A percentile compares a stretch with the other conserved stretches of the same genome.
These are phyloP conservation scores for Norana najaformis DNA, from an alignment of 2,888 invertebrate genomes.

Conservation along the genomic window DNA sequence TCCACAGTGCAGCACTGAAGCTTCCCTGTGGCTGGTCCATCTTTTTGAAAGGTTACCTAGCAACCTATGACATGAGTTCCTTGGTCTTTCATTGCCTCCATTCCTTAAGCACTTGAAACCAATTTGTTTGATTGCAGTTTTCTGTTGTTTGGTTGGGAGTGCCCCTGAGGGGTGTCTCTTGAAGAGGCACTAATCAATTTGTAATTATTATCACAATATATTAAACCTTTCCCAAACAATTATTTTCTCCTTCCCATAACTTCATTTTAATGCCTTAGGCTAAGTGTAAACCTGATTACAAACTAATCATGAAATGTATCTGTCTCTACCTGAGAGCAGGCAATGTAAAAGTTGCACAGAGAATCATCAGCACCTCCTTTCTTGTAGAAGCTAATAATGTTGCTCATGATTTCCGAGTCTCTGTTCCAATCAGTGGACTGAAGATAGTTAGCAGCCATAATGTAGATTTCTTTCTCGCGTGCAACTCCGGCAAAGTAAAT, in stretches of 20 bases:
- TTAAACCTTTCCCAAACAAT: neutral
- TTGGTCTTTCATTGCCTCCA: too few relatives aligned
- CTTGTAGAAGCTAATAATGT: constrained; percentile 91
- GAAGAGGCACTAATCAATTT: too few relatives aligned
- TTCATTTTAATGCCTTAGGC: neutral
- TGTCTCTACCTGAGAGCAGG: constrained; percentile 76
- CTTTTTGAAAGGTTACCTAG: too few relatives aligned
- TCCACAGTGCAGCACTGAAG: too few relatives aligned
- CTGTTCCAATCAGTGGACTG: constrained; percentile 91
- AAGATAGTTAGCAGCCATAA: constrained; percentile 95
- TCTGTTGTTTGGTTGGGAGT: too few relatives aligned
- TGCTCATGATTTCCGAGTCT: constrained; percentile 82
- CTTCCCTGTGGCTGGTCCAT: too few relatives aligned
- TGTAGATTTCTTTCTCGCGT: constrained; percentile 85
- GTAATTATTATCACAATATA: too few relatives aligned
- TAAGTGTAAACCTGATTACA: neutral
- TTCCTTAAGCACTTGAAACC: too few relatives aligned
- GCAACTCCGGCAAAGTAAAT: constrained; percentile 94
- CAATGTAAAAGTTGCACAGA: constrained; percentile 90
- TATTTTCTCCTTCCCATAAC: neutral
- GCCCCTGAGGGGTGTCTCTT: too few relatives aligned
- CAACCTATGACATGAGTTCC: too few relatives aligned
- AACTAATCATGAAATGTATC: neutral
- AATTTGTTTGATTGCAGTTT: too few relatives aligned
- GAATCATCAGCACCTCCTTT: constrained; percentile 88